Base-by-base conservation (phyloP, 2,888 invertebrate genomes). In the Aproaerema taeniolella region DNA sequence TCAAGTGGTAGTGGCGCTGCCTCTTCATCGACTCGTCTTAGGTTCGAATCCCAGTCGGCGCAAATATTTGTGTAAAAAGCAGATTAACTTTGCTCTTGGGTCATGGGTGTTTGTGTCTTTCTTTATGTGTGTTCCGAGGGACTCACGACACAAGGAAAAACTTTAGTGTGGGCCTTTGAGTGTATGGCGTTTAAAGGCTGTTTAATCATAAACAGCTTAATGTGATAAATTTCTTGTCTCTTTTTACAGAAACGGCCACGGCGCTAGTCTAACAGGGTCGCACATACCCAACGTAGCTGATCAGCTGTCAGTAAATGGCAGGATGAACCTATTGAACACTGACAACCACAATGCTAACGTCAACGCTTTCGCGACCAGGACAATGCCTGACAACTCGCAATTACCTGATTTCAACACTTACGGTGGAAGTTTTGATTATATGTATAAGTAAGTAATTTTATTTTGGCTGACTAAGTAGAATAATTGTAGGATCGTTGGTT, bases 401-500 rank as follows among this genome's bases (percentile, higher is more conserved):
- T 38, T 53, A 8, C 61, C 67, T 1, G 55, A 54, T 43, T 67
- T 62, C 42, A 55, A 53, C 36, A 61, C 62, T 0, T 51, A 57
- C 11, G 69, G 69, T 0, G 67, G 48, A 0, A 53, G 62, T 10
- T 16, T 61, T 4, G 61, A 61, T 35, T 69, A 69, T 31, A 50
- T 39, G 28, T 68, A 45, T 49, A 61, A 61, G 67, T 68, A 48
- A 55, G 64, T 55, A 12, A 6, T 13, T 1, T 10, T 9, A 16
- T 15, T 31, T 2, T 13, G 13, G 13, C 12, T 29, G 28, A 6
- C 20, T 20, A 8, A 8, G 20, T 20, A 20, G 20, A 6, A 20
- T 20, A 8, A 8, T 20, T 20, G 20, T 20, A 20, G 20, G 5
- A 4, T 8, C 20, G 4, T 20, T 8, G 20, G 5, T 20, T 20